phyloP scores from a whole-genome alignment of 2,888 invertebrate genomes.

The Norana najaformis region DNA sequence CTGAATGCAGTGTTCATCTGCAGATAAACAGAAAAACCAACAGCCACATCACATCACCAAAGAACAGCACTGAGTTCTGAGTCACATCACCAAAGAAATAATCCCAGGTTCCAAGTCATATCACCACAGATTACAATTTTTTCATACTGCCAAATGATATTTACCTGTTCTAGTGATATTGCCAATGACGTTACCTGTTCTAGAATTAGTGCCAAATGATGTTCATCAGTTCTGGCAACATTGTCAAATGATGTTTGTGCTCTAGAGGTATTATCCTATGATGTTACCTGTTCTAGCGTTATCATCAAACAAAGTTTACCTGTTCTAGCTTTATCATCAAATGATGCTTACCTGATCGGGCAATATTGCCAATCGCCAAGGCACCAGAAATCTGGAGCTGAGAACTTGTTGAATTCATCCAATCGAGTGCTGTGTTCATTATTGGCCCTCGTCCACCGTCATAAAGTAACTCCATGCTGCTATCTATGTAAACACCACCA shows the following conservation, averaged over 20 bases:
- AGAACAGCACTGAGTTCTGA: neutral
- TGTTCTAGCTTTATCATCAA: too few species aligned
- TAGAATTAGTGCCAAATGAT: neutral
- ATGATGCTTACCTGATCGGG: constrained; percentile 72
- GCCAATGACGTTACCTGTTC: too few species aligned
- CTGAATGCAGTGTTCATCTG: constrained; percentile 78
- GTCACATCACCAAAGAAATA: neutral
- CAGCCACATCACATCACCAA: neutral
- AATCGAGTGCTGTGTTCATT: constrained; percentile 74
- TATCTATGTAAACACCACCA: constrained; percentile 68
- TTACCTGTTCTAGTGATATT: neutral
- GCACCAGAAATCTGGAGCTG: constrained; percentile 81
- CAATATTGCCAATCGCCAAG: constrained; percentile 86
- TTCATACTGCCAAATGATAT: neutral
- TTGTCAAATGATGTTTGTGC: too few species aligned
- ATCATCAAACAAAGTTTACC: constrained; percentile 54
- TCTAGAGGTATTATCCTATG: too few species aligned
- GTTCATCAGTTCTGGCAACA: constrained; percentile 70
- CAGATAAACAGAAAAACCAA: neutral
- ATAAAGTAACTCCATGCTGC: constrained; percentile 84
- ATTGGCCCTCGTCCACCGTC: constrained; percentile 74
- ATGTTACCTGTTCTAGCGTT: neutral
- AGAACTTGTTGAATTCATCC: constrained; percentile 72
- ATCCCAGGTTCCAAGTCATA: neutral
- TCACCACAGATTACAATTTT: neutral